phyloP scores from a whole-genome alignment of 1,140 invertebrate species.

The Vollenhovia emeryi region DNA sequence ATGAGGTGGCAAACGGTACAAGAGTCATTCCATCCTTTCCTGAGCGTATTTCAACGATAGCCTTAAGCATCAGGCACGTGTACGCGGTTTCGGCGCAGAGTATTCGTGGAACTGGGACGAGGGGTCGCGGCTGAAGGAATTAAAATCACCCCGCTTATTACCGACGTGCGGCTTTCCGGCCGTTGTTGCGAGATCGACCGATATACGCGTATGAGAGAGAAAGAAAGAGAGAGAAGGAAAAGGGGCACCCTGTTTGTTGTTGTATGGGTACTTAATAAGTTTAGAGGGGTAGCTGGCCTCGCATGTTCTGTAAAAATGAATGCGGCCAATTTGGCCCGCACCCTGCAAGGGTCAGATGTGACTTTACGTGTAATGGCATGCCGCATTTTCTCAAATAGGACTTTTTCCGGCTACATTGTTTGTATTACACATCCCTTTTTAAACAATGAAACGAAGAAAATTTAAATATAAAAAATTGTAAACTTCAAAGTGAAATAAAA shows the following conservation, averaged over 20 bases:
- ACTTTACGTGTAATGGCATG: conserved; percentile 26
- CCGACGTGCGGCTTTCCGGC: conserved; percentile 75
- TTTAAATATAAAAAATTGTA: not conserved
- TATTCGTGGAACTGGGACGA: conserved; percentile 78
- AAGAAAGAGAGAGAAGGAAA: conserved; percentile 22
- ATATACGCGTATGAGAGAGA: conserved; percentile 41
- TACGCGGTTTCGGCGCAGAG: conserved; percentile 50
- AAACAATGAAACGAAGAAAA: not conserved
- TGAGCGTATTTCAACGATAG: conserved; percentile 18
- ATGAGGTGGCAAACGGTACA: conserved; percentile 77
- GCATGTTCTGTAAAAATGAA: conserved; percentile 58
- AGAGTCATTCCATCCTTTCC: conserved; percentile 71
- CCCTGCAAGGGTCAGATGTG: not conserved
- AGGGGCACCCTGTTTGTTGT: conserved; percentile 29
- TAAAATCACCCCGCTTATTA: conserved; percentile 81
- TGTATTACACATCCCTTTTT: not conserved
- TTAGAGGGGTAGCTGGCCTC: conserved; percentile 52
- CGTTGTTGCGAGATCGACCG: conserved; percentile 74
- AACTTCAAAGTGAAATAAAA: not conserved
- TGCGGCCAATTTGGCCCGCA: conserved; percentile 51
- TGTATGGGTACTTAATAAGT: conserved; percentile 60
- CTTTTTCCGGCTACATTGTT: not conserved
- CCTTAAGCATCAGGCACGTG: conserved; percentile 33
- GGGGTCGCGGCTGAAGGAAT: conserved; percentile 73
- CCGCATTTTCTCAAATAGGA: not conserved